Percentiles rank a stretch among this genome's conserved stretches.
These are phyloP conservation scores for Cervus canadensis DNA, from an alignment of 2,113 vertebrate species.

Conservation along the genomic window DNA sequence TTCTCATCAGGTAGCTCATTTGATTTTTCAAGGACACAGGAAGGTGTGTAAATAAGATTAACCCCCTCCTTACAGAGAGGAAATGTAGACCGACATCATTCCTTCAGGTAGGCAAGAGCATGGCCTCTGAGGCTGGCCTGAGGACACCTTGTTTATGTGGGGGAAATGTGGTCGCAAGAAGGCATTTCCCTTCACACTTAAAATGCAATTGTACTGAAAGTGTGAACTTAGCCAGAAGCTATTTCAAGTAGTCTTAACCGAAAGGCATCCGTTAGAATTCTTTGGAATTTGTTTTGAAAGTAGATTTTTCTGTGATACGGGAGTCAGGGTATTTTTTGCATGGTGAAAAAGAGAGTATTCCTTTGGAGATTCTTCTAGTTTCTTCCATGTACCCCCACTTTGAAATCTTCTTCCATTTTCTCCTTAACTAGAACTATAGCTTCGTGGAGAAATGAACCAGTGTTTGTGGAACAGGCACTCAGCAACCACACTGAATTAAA, in stretches of 20 bases:
- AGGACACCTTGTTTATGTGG: background rate
- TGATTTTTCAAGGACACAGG: background rate
- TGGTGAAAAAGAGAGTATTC: background rate
- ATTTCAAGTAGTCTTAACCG: background rate
- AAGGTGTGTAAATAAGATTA: background rate
- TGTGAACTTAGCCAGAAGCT: background rate
- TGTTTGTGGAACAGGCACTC: background rate
- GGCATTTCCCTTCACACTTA: constrained; percentile 13
- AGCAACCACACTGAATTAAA: background rate
- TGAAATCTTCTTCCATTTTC: background rate
- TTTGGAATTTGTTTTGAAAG: constrained; percentile 27
- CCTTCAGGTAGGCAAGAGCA: background rate
- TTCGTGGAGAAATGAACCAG: background rate
- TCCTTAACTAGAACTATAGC: background rate
- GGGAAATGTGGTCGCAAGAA: background rate
- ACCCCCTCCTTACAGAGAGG: background rate
- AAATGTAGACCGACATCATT: background rate
- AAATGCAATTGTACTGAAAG: background rate
- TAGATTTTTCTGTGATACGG: background rate
- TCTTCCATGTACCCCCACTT: background rate
- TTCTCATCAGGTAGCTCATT: background rate
- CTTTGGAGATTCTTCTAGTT: background rate
- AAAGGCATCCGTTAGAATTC: background rate
- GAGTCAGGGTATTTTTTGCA: background rate
- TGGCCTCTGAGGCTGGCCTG: background rate